phyloP scores from a whole-genome alignment of 2,797 vertebrate species.

The Anas acuta region DNA sequence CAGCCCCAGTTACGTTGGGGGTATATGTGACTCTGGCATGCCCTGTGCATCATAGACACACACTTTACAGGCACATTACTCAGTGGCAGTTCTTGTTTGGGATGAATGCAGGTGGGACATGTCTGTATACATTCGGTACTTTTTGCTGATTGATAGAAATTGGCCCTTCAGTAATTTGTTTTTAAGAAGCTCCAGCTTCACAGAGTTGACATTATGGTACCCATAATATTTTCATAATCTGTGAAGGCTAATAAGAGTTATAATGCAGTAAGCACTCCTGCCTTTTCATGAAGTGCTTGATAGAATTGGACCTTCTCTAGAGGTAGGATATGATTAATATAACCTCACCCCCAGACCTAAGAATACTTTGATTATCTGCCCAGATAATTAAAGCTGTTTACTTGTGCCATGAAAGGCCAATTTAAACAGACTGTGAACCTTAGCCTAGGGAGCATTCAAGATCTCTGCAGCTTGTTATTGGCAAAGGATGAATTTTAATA shows the following conservation, averaged over 20 bases:
- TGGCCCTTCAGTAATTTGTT: not conserved
- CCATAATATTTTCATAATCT: slow-evolving; percentile 46
- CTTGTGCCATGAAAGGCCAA: slow-evolving; percentile 41
- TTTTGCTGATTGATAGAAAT: not conserved
- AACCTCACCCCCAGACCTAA: slow-evolving; percentile 14
- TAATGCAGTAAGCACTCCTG: slow-evolving; percentile 11
- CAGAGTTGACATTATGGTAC: slow-evolving; percentile 12
- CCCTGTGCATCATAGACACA: not conserved
- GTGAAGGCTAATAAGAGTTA: slow-evolving; percentile 22
- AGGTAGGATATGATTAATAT: slow-evolving; percentile 48
- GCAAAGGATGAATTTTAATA: slow-evolving; percentile 58
- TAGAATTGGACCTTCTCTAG: slow-evolving; percentile 42
- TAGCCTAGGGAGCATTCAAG: slow-evolving; percentile 51
- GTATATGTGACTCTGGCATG: not conserved
- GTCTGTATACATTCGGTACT: not conserved
- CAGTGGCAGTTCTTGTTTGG: not conserved
- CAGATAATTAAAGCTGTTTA: slow-evolving; percentile 65
- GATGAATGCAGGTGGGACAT: not conserved
- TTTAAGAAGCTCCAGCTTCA: slow-evolving; percentile 11
- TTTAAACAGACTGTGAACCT: slow-evolving; percentile 66
- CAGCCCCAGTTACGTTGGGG: not conserved
- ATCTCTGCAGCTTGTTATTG: slow-evolving; percentile 44
- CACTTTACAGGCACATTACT: not conserved
- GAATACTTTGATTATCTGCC: slow-evolving; percentile 56
- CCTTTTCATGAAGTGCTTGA: slow-evolving; percentile 8